Evolutionary conservation across 2,113 vertebrate genomes (phyloP).

Genomic region (Sebastes fasciatus): DNA sequence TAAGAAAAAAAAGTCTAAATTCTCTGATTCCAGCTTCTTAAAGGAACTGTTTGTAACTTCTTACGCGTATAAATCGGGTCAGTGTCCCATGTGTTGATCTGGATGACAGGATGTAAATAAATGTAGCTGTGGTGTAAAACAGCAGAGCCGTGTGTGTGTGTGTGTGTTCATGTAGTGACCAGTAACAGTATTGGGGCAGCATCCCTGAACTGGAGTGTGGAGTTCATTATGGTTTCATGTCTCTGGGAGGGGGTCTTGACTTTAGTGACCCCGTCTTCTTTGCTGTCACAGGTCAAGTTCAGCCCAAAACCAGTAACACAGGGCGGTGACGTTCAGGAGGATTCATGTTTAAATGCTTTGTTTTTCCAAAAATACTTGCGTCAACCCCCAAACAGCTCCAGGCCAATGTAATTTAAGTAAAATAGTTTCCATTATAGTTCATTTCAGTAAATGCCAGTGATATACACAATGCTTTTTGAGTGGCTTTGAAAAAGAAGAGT

Average conservation of each 20-base stretch:
- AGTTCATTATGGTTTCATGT: conserved; percentile 65
- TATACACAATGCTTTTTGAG: background rate
- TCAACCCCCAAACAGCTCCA: background rate
- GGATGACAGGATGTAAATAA: background rate
- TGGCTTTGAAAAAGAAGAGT: background rate
- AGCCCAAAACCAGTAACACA: conserved; percentile 28
- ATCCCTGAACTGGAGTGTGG: conserved; percentile 26
- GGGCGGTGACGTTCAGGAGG: background rate
- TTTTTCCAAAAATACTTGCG: background rate
- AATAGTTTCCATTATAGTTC: background rate
- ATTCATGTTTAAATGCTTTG: background rate
- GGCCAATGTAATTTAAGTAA: background rate
- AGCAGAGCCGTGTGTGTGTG: background rate
- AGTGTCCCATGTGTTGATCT: background rate
- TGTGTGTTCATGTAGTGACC: background rate
- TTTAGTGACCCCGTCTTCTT: conserved; percentile 43
- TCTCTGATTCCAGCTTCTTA: too few relatives aligned
- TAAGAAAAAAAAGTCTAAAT: too few relatives aligned
- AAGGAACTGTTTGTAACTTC: too few relatives aligned
- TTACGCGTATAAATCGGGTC: too few relatives aligned
- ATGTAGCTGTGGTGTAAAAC: background rate
- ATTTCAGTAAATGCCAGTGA: background rate
- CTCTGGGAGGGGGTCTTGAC: conserved; percentile 31
- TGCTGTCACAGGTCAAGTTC: conserved; percentile 44
- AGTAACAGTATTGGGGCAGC: background rate